A percentile compares a stretch with the other conserved stretches of the same genome.
These are phyloP conservation scores for Epirrita christyi DNA, from an alignment of 2,888 invertebrate species.

Conservation along the genomic window DNA sequence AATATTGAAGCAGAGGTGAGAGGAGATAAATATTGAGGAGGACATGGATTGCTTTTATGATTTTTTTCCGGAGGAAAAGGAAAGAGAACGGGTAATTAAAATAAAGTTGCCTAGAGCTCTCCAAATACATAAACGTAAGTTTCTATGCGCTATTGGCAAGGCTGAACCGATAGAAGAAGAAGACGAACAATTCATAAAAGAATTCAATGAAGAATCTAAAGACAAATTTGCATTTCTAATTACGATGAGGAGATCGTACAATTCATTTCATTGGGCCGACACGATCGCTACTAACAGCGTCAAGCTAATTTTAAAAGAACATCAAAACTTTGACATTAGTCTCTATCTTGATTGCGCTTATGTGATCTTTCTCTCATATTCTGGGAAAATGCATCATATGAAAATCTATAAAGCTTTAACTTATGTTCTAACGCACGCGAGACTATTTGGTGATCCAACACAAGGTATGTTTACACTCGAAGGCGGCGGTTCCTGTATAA, in stretches of 20 bases:
- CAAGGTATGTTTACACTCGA: constrained; percentile 22
- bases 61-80: not conserved
- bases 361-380: constrained; percentile 19
- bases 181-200: constrained; percentile 4
- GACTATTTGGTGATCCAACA: constrained; percentile 22
- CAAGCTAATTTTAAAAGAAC: not conserved
- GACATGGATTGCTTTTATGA: not conserved
- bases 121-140: constrained; percentile 11
- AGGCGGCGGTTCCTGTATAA: not conserved
- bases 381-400: constrained; percentile 3
- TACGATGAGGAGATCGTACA: not conserved
- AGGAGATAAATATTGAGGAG: too few relatives aligned
- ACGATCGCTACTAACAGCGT: not conserved
- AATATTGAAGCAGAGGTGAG: not conserved
- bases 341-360: constrained; percentile 27
- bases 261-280: constrained; percentile 11
- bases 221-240: not conserved
- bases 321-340: constrained; percentile 10
- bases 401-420: not conserved
- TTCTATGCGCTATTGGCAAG: constrained; percentile 15
- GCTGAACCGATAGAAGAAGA: constrained; percentile 2
- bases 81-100: not conserved
- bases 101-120: constrained; percentile 1
- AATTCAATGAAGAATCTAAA: not conserved
- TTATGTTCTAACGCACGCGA: constrained; percentile 33